Evolutionary conservation across 2,797 vertebrate species (phyloP).

Genomic region (Falco novaeseelandiae): DNA sequence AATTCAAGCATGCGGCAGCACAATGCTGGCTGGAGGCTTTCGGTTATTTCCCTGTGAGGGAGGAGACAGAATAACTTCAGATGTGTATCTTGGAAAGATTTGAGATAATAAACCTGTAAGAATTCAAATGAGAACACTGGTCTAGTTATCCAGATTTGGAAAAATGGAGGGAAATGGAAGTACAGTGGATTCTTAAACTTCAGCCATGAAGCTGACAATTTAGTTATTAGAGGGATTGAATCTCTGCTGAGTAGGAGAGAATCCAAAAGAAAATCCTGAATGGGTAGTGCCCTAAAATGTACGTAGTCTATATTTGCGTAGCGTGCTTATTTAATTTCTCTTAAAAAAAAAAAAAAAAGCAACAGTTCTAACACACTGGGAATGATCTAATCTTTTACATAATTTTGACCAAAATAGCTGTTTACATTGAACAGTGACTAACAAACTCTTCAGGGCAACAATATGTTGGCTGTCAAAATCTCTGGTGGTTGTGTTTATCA

Average conservation of each 20-base stretch:
- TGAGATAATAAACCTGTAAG: slow-evolving; percentile 40
- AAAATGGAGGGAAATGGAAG: slow-evolving; percentile 34
- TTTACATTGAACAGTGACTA: background rate
- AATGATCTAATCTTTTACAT: background rate
- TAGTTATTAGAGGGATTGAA: slow-evolving; percentile 13
- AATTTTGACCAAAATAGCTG: background rate
- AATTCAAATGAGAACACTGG: slow-evolving; percentile 3
- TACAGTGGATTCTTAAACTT: slow-evolving; percentile 26
- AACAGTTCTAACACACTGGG: background rate
- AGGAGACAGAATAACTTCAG: background rate
- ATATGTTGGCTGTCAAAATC: background rate
- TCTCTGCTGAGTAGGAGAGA: background rate
- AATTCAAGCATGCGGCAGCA: background rate
- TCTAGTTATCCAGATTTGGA: slow-evolving; percentile 42
- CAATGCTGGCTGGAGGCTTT: background rate
- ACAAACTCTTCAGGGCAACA: background rate
- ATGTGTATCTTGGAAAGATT: slow-evolving; percentile 52
- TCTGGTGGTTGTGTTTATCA: background rate
- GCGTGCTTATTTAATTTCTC: background rate
- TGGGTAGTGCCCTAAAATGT: background rate
- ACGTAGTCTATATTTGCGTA: background rate
- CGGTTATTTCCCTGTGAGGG: background rate
- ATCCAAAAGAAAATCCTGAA: background rate
- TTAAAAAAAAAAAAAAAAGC: background rate
- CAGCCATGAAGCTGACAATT: background rate